Evolutionary conservation across 2,113 vertebrate genomes (phyloP), one percentile per base, ranked within the genome.

Genomic region (Phodopus roborovskii): DNA sequence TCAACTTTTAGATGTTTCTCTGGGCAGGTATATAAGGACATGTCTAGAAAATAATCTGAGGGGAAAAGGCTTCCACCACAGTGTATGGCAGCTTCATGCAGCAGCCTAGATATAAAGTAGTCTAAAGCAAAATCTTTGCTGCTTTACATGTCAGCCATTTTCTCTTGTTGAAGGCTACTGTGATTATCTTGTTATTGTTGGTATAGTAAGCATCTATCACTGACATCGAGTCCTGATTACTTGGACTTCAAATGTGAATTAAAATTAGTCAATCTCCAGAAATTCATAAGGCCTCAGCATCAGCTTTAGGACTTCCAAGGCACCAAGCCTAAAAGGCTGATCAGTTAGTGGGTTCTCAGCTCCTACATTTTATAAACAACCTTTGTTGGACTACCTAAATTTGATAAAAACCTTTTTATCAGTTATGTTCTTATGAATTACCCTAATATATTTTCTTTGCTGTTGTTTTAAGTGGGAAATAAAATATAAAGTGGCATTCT

Each of bases 401-500:
- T 77, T 28, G 48, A 48, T 45, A 71, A 71, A 71, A 24, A 28
- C 74, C 30, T 48, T 77, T 30, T 12, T 12, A 77, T 48, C 13
- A 77, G 26, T 78, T 50, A 30, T 53, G 7, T 30, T 33, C 28
- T 3, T 78, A 28, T 78, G 17, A 33, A 33, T 30, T 50, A 53
- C 45, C 75, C 3, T 78, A 50, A 78, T 78, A 78, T 10, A 50
- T 53, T 30, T 53, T 20, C 28, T 96, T 81, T 50, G 2, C 70
- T 92, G 78, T 87, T 89, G 10, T 16, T 75, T 22, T 24, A 94
- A 71, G 30, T 90, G 50, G 92, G 30, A 95, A 79, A n/a, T 39
- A 39, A 92, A 94, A 75, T 70, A 42, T 60, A 58, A 53, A 71
- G 17, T 58, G 17, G 0, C 24, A 1, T n/a, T 53, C 26, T 22